Base-by-base conservation (phyloP, 2,888 invertebrate genomes). In the Endotricha flammealis region DNA sequence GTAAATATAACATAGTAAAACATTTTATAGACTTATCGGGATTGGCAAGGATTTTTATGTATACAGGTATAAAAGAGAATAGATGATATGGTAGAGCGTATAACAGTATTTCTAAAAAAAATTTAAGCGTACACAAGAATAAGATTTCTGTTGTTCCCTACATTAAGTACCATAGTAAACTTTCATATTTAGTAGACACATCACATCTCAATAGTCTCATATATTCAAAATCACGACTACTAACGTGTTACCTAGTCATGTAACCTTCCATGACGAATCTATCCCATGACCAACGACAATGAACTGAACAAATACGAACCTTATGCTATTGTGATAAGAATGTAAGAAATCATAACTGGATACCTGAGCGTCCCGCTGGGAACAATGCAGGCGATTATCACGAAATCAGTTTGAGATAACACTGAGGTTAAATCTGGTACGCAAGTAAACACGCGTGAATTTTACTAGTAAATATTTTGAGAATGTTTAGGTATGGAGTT, bases 351-450 rank as follows among this genome's bases (percentile, higher is more conserved):
- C 44, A 49, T 47, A 51, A 38, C 42, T 48, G 47, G 61, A 63
- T 60, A 61, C 66, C 59, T 57, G 48, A 50, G 58, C 50, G 46
- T 56, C 79, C 81, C 73, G 75, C 77, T 72, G 80, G 52, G 79
- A 73, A 68, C 80, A 68, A 74, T 73, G 75, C 73, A 67, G 72
- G 73, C 63, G 72, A 78, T 74, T 79, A 81, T 81, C 82, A 76
- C 57, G 42, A 53, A 66, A 78, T 79, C 77, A 71, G 76, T 76
- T 80, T 73, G 64, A 81, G 78, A 78, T 80, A 77, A 66, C 62
- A 46, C 53, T 53, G 66, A 77, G 83, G 83, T 82, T 80, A 77
- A 70, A 73, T 73, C 65, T 64, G 67, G 75, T 77, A 76, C 72
- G 76, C 48, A 57, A 59, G 58, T 44, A 45, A 43, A 64, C 68